phyloP scores from a whole-genome alignment of 2,797 vertebrate species.

The Oryzias sinensis region DNA sequence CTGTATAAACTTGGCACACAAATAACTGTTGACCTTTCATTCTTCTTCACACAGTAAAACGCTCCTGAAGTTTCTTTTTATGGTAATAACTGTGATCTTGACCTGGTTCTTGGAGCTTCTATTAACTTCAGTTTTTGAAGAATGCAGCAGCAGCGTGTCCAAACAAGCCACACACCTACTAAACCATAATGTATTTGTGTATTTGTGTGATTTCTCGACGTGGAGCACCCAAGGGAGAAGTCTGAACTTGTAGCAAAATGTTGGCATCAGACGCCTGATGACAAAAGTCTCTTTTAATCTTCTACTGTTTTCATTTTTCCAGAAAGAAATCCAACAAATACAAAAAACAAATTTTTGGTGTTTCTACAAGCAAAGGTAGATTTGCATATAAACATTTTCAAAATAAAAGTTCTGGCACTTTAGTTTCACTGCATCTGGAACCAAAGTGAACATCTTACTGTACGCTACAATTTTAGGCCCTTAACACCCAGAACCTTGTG shows the following conservation, averaged over 20 bases:
- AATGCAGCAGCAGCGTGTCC: not conserved
- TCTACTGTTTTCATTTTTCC: not conserved
- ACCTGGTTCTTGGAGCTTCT: not conserved
- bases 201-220: not conserved
- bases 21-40: no score
- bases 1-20: no score
- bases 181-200: not conserved
- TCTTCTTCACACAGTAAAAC: no score
- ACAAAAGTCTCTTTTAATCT: no score
- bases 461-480: no score
- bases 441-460: no score
- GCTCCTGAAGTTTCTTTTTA: no score
- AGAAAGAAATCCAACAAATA: not conserved
- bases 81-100: no score
- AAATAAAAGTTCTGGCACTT: no score
- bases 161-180: slow-evolving; percentile 9
- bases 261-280: not conserved
- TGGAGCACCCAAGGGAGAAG: not conserved
- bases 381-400: no score
- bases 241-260: not conserved
- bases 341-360: not conserved
- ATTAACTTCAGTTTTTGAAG: not conserved
- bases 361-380: not conserved
- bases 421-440: no score
- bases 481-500: no score